A percentile compares a stretch with the other conserved stretches of the same genome.
Evolutionary conservation across 2,113 vertebrate genomes (phyloP).

Genomic region (Castor canadensis): DNA sequence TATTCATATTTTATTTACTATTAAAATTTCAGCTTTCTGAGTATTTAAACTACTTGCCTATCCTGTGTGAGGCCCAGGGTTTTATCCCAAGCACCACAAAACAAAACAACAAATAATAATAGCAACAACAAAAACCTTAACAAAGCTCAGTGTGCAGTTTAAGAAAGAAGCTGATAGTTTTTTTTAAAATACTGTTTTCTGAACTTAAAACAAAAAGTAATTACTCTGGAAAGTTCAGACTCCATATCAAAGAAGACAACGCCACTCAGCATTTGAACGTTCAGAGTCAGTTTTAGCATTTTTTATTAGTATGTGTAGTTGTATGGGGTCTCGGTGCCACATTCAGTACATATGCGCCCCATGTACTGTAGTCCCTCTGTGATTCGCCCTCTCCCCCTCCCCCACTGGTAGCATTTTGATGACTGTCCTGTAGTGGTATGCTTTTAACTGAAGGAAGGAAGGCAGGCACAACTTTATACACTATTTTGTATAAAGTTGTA

Average conservation of each 20-base stretch:
- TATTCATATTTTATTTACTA: not conserved
- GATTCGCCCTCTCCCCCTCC: too few species aligned
- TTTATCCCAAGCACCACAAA: too few species aligned
- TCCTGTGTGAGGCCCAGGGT: too few species aligned
- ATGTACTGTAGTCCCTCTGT: too few species aligned
- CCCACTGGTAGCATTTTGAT: slow-evolving; percentile 40
- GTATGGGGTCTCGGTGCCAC: too few species aligned
- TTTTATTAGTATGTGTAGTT: too few species aligned
- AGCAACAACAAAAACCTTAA: not conserved
- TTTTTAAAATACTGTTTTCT: not conserved
- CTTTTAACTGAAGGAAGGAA: not conserved
- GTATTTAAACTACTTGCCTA: not conserved
- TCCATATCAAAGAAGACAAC: not conserved
- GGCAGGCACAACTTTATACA: not conserved
- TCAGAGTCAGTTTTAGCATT: not conserved
- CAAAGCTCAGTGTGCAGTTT: not conserved
- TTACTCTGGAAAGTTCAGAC: not conserved
- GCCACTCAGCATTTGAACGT: not conserved
- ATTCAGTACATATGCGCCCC: too few species aligned
- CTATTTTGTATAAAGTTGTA: too few species aligned
- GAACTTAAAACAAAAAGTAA: not conserved
- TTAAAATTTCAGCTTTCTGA: not conserved
- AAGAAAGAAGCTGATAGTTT: not conserved
- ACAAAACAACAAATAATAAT: too few species aligned
- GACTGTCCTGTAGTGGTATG: not conserved